These are phyloP conservation scores for Trinectes maculatus DNA, from an alignment of 2,113 vertebrate genomes.

Conservation along the genomic window DNA sequence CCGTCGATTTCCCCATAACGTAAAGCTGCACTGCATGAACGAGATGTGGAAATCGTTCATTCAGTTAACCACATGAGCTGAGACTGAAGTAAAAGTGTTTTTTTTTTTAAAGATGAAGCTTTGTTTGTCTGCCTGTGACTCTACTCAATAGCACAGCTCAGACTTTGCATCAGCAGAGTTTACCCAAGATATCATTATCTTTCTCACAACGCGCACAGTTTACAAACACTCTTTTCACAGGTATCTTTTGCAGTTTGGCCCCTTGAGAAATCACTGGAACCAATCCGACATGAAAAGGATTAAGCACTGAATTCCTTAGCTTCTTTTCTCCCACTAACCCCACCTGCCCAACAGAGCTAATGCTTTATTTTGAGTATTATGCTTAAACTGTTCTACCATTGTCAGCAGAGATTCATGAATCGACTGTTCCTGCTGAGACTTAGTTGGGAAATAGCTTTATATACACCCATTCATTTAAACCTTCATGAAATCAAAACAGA, in stretches of 20 bases:
- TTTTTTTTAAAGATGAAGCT: constrained; percentile 29
- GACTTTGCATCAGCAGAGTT: constrained; percentile 51
- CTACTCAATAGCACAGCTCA: constrained; percentile 4
- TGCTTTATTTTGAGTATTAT: constrained; percentile 50
- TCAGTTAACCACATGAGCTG: background rate
- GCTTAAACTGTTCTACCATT: constrained; percentile 26
- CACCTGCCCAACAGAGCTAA: constrained; percentile 14
- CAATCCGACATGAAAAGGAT: constrained; percentile 57
- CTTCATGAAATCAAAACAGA: too few relatives aligned
- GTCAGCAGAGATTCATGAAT: constrained; percentile 9
- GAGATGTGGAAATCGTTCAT: background rate
- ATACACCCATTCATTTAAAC: too few relatives aligned
- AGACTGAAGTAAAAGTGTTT: background rate
- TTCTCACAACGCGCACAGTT: constrained; percentile 43
- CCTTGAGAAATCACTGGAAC: constrained; percentile 52
- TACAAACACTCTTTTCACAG: constrained; percentile 34
- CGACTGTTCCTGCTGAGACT: constrained; percentile 20
- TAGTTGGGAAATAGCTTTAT: constrained; percentile 1
- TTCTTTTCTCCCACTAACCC: constrained; percentile 41
- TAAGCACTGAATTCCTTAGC: constrained; percentile 52
- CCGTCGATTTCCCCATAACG: too few relatives aligned
- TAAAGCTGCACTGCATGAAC: background rate
- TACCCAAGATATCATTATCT: constrained; percentile 68
- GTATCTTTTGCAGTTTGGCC: constrained; percentile 37
- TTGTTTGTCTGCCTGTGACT: constrained; percentile 24